These are phyloP conservation scores for Pissodes strobi DNA, from an alignment of 1,140 invertebrate species.

Conservation along the genomic window DNA sequence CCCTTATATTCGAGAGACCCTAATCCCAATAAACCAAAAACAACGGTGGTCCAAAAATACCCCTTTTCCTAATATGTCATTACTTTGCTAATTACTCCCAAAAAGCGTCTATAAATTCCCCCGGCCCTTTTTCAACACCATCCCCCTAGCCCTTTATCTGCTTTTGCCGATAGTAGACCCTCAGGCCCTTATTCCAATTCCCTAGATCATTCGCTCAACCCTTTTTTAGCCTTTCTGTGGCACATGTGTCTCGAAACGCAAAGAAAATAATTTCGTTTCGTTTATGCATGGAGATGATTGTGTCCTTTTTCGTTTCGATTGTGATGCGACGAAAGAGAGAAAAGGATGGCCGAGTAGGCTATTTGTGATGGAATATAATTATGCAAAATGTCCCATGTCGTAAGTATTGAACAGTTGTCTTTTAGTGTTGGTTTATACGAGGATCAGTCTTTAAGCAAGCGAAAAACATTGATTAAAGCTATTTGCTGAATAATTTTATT, in stretches of 20 bases:
- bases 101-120: constrained; percentile 35
- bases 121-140: constrained; percentile 31
- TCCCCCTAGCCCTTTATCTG: constrained; percentile 27
- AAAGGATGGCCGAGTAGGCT: no score
- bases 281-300: not conserved
- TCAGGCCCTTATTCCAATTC: constrained; percentile 29
- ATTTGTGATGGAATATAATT: no score
- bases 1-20: not conserved
- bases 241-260: constrained; percentile 30
- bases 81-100: constrained; percentile 34
- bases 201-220: constrained; percentile 32
- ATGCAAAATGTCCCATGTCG: no score
- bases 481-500: no score
- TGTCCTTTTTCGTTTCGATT: not conserved
- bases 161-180: constrained; percentile 31
- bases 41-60: constrained; percentile 16
- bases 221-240: constrained; percentile 29
- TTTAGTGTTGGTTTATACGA: no score
- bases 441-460: no score
- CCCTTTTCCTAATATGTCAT: constrained; percentile 36
- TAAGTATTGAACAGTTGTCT: no score
- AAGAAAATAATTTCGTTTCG: constrained; percentile 18
- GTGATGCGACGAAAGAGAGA: no score
- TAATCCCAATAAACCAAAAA: not conserved
- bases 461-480: no score